These are phyloP conservation scores for Rhagium mordax DNA, from an alignment of 2,888 invertebrate genomes.

Conservation along the genomic window DNA sequence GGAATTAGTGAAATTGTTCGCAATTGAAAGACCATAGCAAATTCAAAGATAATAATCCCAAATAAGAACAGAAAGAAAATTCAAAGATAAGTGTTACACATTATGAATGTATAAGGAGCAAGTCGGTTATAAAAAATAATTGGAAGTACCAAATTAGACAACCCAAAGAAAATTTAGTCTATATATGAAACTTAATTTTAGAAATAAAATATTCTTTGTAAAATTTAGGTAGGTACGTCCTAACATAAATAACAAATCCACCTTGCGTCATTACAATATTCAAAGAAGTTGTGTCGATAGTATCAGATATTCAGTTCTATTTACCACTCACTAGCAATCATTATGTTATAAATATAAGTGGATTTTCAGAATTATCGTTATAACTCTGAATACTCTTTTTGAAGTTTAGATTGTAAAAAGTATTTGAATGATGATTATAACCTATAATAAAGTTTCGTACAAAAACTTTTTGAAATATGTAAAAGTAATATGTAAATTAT, in stretches of 20 bases:
- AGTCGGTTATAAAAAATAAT: neutral
- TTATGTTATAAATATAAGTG: neutral
- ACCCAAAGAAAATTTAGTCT: neutral
- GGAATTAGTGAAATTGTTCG: no score
- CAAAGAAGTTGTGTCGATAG: neutral
- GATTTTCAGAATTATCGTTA: neutral
- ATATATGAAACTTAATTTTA: conserved; percentile 12
- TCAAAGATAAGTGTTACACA: neutral
- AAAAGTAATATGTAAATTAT: neutral
- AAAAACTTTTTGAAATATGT: neutral
- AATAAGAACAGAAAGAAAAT: no score
- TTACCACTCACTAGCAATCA: neutral
- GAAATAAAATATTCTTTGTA: neutral
- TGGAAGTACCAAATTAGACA: neutral
- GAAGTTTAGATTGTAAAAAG: neutral
- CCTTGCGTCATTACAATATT: neutral
- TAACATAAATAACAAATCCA: neutral
- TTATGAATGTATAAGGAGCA: neutral
- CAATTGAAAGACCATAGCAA: no score
- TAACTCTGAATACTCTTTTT: neutral
- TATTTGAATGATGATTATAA: neutral
- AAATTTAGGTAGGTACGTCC: neutral
- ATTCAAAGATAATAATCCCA: no score
- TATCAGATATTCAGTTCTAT: neutral
- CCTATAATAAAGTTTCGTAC: neutral